phyloP scores from a whole-genome alignment of 2,888 invertebrate species.

The Lasioglossum morio region DNA sequence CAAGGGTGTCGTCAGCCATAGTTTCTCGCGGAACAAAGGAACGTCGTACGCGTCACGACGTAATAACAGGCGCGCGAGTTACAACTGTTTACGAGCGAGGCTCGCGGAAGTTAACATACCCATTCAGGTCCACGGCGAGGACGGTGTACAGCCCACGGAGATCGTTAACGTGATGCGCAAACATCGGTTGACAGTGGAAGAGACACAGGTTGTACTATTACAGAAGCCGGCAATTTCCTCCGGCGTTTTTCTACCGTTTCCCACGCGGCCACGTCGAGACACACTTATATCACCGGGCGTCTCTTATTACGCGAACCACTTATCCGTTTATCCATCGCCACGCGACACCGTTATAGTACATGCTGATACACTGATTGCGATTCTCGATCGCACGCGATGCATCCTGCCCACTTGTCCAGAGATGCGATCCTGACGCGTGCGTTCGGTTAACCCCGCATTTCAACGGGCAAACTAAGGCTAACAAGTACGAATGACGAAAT shows the following conservation, averaged over 20 bases:
- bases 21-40: background rate
- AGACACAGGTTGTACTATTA: constrained; percentile 34
- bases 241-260: constrained; percentile 24
- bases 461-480: background rate
- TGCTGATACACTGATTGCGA: background rate
- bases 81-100: constrained; percentile 38
- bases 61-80: constrained; percentile 18
- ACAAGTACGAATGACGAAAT: too few relatives aligned
- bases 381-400: background rate
- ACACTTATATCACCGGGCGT: constrained; percentile 45
- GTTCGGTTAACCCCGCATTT: background rate
- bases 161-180: constrained; percentile 59
- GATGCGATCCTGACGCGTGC: background rate
- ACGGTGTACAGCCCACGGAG: constrained; percentile 49
- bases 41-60: background rate
- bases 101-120: constrained; percentile 51
- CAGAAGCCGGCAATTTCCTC: constrained; percentile 17
- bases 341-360: constrained; percentile 10
- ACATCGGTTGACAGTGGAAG: constrained; percentile 40
- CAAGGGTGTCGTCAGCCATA: background rate
- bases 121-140: constrained; percentile 55
- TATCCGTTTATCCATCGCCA: constrained; percentile 45
- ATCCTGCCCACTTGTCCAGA: background rate
- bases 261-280: constrained; percentile 21
- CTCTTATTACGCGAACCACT: background rate